Base-by-base conservation (phyloP, 1,140 invertebrate species). In the Ladona fulva region DNA sequence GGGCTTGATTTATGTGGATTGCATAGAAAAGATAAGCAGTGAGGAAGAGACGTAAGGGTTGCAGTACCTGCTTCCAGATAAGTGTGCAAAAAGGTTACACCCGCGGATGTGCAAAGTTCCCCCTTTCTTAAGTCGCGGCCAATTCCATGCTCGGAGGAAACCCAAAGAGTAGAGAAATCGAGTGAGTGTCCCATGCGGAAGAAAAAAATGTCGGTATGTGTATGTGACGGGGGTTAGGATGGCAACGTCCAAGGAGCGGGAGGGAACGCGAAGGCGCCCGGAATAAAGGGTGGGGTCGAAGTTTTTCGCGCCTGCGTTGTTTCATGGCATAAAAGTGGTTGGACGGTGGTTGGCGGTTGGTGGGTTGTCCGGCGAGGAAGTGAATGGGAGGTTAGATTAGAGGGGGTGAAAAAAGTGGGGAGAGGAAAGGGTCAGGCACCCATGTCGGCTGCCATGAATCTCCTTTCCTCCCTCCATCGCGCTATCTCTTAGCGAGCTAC, bases 281-380 rank as follows among this genome's bases (percentile, higher is more conserved):
- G 12, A 66, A 66, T 66, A 66, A 22, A 66, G 52, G 52, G 52
- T 66, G 52, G 52, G 52, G 52, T 6, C 52, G 52, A 12, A 66
- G 44, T 66, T 66, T 66, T 66, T 66, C 52, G 52, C 52, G 52
- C 52, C 52, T 66, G 52, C 52, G 52, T 66, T 66, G 52, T 66
- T 66, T 66, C 52, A 66, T 22, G 52, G n/a, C 52, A 66, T 66
- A 22, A 12, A 66, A 66, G 52, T 66, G 52, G 52, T 66, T 66
- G 52, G 52, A 66, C 52, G 52, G 52, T 66, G 52, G 52, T 66
- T 22, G 52, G 52, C n/a, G 52, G 52, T 66, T 66, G 52, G 52
- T 66, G 52, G 52, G 52, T 66, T 66, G 52, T 66, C 52, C 52
- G n/a, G 52, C 52, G 52, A 22, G 52, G 52, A 66, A 66, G 52